phyloP scores from a whole-genome alignment of 2,113 vertebrate genomes.

The Gasterosteus nipponicus region DNA sequence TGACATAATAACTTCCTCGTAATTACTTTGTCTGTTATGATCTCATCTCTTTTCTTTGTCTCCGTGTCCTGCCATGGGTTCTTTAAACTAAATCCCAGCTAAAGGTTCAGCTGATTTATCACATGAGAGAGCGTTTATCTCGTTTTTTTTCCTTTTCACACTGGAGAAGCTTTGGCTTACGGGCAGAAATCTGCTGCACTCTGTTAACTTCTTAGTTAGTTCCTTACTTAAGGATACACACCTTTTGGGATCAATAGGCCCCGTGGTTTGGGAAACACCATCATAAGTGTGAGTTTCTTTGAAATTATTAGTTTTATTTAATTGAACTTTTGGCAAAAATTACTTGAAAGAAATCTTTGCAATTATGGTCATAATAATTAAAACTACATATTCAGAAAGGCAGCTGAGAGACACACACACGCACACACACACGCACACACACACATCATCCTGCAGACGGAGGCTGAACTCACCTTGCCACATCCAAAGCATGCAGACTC shows the following conservation, averaged over 20 bases:
- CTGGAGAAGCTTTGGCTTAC: constrained; percentile 9
- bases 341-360: neutral
- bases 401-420: neutral
- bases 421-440: neutral
- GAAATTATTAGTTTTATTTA: neutral
- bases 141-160: constrained; percentile 19
- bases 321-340: neutral
- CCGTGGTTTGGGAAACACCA: neutral
- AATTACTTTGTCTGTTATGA: constrained; percentile 55
- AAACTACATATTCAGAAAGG: neutral
- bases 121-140: constrained; percentile 52
- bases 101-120: constrained; percentile 46
- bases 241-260: neutral
- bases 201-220: neutral
- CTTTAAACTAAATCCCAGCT: constrained; percentile 20
- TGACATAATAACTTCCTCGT: constrained; percentile 68
- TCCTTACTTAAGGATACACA: neutral
- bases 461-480: constrained; percentile 78
- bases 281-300: neutral
- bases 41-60: constrained; percentile 39
- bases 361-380: neutral
- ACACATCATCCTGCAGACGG: constrained; percentile 10
- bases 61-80: constrained; percentile 37
- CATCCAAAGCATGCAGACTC: constrained; percentile 70
- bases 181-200: constrained; percentile 9